Evolutionary conservation across 2,888 invertebrate genomes (phyloP), one percentile per base, ranked within the genome.

Genomic region (Nomada goodeniana): DNA sequence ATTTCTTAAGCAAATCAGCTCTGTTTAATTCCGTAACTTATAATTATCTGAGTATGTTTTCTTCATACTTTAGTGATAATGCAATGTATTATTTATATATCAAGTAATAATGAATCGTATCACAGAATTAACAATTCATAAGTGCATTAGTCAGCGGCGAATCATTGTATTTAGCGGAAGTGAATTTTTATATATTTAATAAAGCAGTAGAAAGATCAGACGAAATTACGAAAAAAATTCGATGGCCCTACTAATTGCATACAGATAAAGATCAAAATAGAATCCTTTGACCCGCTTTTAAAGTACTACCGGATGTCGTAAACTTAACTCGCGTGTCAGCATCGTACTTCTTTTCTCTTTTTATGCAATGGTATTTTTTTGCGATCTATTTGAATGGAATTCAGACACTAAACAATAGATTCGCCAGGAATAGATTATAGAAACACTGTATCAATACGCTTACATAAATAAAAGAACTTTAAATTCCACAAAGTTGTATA

Each of bases 211-310:
- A 23, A 26, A 13, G 36, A 47, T 36, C 23, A 10, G 50, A 52
- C 18, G 18, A 47, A 47, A 61, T 61, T 47, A 55, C n/a, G 20
- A 9, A 36, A 20, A 20, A 50, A 36, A 61, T 71, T 70, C 36
- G 50, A 63, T 2, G 15, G 9, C 18, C 52, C 13, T 5, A 7
- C 7, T 42, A 44, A 42, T 80, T 47, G 64, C 26, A 4, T 20
- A 20, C 18, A 57, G 53, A 42, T 23, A 20, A 64, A 50, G 11
- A 59, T 64, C 59, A 65, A 52, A 71, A 53, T 65, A 64, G 44
- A 71, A 65, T 64, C 50, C 76, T 79, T 70, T 60, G 64, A 71
- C 71, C 52, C 15, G 53, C n/a, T 71, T 80, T 60, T 64, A 29
- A 64, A 44, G 11, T 50, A 53, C 15, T 29, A 23, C n/a, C 71